A percentile compares a stretch with the other conserved stretches of the same genome.
phyloP scores from a whole-genome alignment of 2,888 invertebrate genomes.

The Acleris emargana region DNA sequence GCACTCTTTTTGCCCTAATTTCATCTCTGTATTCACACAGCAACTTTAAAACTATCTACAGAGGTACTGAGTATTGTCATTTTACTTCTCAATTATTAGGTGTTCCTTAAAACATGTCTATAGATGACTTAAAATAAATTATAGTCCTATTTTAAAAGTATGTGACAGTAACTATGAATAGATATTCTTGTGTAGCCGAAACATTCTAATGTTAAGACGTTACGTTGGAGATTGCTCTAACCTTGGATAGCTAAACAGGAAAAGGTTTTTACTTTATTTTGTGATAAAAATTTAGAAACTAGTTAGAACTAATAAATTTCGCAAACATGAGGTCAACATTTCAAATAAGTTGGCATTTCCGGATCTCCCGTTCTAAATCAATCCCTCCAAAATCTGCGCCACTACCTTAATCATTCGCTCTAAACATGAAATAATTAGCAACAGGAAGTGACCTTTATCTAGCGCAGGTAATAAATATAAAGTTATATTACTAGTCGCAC shows the following conservation, averaged over 20 bases:
- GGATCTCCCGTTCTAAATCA: background rate
- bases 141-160: no score
- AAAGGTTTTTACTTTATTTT: background rate
- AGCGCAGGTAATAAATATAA: conserved; percentile 28
- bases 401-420: background rate
- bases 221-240: background rate
- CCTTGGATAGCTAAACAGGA: background rate
- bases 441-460: conserved; percentile 31
- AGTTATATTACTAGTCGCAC: conserved; percentile 29
- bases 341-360: background rate
- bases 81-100: no score
- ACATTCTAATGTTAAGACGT: background rate
- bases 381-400: background rate
- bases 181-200: background rate
- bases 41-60: background rate
- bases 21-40: background rate
- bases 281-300: background rate
- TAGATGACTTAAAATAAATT: no score
- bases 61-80: no score
- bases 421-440: conserved; percentile 10
- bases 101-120: no score
- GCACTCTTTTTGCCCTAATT: conserved; percentile 21
- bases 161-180: background rate
- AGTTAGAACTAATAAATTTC: background rate
- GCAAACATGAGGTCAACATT: conserved; percentile 1